Conservation (phyloP, 1,140 invertebrate genomes). For the Drosophila arawakana region DNA sequence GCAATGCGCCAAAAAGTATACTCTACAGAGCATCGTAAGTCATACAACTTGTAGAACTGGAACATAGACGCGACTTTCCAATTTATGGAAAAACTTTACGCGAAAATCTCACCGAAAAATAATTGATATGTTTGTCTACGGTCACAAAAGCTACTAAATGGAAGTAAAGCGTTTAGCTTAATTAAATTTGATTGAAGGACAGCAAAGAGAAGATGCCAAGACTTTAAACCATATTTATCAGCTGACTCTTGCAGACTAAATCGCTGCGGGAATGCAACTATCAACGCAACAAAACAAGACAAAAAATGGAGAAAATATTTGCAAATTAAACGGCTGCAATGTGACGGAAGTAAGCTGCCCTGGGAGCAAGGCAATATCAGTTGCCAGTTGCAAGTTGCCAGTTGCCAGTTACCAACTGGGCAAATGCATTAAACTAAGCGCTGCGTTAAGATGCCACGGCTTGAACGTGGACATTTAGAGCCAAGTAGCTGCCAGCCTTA, state of each 20-base stretch:
- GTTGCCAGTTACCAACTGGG: constrained; percentile 28
- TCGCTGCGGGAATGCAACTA: constrained; percentile 19
- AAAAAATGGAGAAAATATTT: constrained; percentile 49
- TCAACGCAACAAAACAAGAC: constrained; percentile 1
- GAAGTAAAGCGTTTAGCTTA: constrained; percentile 45
- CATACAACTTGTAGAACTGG: constrained; percentile 45
- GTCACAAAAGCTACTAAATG: neutral
- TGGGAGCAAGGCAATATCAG: neutral
- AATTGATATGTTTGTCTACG: constrained; percentile 23
- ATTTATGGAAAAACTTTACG: constrained; percentile 68
- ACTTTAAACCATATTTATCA: constrained; percentile 33
- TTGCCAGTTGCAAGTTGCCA: neutral
- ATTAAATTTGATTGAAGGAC: constrained; percentile 42
- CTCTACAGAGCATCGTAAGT: constrained; percentile 62
- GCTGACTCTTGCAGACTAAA: neutral
- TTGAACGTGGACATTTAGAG: constrained; percentile 42
- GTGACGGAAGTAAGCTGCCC: constrained; percentile 68
- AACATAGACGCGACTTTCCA: constrained; percentile 60
- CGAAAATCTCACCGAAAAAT: neutral
- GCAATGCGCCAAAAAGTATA: constrained; percentile 63
- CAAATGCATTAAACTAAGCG: constrained; percentile 75
- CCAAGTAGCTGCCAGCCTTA: constrained; percentile 1
- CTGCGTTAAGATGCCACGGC: constrained; percentile 52
- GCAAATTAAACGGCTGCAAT: constrained; percentile 74
- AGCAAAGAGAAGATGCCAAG: neutral